phyloP scores from a whole-genome alignment of 2,797 vertebrate species.

The Sebastes matsubarae region DNA sequence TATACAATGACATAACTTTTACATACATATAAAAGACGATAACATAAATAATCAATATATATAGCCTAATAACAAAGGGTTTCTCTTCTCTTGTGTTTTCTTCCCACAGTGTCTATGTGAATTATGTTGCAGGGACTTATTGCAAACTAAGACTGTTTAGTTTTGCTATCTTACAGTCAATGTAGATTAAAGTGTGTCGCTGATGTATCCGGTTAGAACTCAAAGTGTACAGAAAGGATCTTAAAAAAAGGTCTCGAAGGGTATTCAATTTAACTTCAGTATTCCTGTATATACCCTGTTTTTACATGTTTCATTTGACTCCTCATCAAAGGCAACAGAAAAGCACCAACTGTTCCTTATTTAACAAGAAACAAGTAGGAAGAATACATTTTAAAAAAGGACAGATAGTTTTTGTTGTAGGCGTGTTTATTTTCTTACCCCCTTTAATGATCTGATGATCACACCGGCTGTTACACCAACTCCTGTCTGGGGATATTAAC shows the following conservation, averaged over 20 bases:
- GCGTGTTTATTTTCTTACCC: background rate
- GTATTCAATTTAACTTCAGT: background rate
- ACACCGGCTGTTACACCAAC: background rate
- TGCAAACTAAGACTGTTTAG: too few species aligned
- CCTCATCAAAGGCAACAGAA: rapidly evolving
- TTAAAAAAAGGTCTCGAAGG: rapidly evolving
- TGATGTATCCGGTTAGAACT: background rate
- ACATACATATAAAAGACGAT: too few species aligned
- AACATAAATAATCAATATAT: too few species aligned
- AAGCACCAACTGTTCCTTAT: background rate
- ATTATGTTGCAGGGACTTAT: too few species aligned
- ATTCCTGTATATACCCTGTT: background rate
- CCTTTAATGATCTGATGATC: background rate
- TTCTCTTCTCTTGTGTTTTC: too few species aligned
- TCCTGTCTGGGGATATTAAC: background rate
- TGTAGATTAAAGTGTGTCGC: background rate
- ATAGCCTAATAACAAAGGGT: too few species aligned
- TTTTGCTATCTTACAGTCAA: too few species aligned
- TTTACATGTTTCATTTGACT: background rate
- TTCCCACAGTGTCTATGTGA: too few species aligned
- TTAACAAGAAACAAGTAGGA: background rate
- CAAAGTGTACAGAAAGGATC: background rate
- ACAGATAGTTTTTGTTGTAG: background rate
- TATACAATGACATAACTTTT: too few species aligned
- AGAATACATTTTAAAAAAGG: background rate